Percentiles rank a stretch among this genome's conserved stretches.
phyloP scores from a whole-genome alignment of 2,888 invertebrate genomes.

The Rosalia funebris region DNA sequence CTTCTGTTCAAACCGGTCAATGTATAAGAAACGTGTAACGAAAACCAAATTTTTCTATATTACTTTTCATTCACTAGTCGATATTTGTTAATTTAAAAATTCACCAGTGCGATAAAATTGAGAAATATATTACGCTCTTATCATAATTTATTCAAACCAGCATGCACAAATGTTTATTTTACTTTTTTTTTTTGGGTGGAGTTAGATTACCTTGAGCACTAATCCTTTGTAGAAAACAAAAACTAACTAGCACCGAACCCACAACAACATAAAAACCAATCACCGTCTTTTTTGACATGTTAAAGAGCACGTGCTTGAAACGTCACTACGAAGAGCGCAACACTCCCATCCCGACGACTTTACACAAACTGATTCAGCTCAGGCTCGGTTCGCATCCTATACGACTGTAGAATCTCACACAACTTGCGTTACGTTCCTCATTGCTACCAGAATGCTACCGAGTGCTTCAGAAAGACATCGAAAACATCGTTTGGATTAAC shows the following conservation, averaged over 20 bases:
- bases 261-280: constrained; percentile 38
- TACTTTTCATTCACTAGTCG: no score
- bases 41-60: no score
- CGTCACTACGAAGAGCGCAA: constrained; percentile 32
- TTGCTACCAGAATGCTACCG: constrained; percentile 11
- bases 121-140: no score
- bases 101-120: no score
- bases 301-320: constrained; percentile 41
- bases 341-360: constrained; percentile 39
- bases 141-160: no score
- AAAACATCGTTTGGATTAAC: no score
- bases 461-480: no score
- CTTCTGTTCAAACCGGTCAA: no score
- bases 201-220: constrained; percentile 47
- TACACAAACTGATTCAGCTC: constrained; percentile 32
- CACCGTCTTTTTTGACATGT: constrained; percentile 41
- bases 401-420: not conserved
- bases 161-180: no score
- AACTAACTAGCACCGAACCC: constrained; percentile 31
- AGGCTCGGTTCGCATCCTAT: not conserved
- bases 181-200: no score
- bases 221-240: constrained; percentile 32
- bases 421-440: not conserved
- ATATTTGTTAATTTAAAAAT: no score
- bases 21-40: no score